Base-by-base conservation (phyloP, 2,888 invertebrate species). In the Drosophila longiperda region DNA sequence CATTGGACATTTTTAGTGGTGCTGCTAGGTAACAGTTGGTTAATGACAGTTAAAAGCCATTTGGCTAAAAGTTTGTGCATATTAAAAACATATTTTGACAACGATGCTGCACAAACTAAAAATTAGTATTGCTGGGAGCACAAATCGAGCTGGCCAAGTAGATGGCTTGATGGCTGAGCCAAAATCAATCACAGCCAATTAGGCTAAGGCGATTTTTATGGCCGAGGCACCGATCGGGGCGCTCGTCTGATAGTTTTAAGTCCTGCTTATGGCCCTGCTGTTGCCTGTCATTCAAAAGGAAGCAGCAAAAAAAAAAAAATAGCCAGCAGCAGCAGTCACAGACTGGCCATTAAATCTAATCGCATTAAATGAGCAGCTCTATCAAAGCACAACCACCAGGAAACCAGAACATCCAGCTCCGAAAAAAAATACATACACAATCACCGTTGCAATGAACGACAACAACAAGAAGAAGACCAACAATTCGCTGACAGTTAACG, bases 261-360 rank as follows among this genome's bases (percentile, higher is more conserved):
- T 79, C 83, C 76, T 54, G 67, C 52, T 60, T 80, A 70, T 79
- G 65, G 65, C 78, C 82, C 86, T 66, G 82, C 82, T 55, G 38
- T 45, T 75, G 42, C 49, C 49, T 63, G 71, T 38, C 69, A 67
- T 60, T 67, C 65, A 65, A 63, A 64, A 71, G 34, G 49, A 71
- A 73, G 66, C 60, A 42, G 61, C 50, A 65, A 29, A 29, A 29
- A 29, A 2, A 2, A 26, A 26, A 26, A 68, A 73, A 74, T 15
- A 15, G 54, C 63, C 50, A 62, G 68, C 58, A 66, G 66, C 71
- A 71, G 66, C 71, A 71, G 68, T 62, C 75, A 73, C 69, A 71
- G 79, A 75, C 83, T 77, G 78, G 66, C 87, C 88, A 90, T 91
- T 90, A 91, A 90, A 88, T 80, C 90, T 91, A 91, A 91, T 90